Conservation (phyloP, 2,113 vertebrate genomes). For the Plecotus auritus region DNA sequence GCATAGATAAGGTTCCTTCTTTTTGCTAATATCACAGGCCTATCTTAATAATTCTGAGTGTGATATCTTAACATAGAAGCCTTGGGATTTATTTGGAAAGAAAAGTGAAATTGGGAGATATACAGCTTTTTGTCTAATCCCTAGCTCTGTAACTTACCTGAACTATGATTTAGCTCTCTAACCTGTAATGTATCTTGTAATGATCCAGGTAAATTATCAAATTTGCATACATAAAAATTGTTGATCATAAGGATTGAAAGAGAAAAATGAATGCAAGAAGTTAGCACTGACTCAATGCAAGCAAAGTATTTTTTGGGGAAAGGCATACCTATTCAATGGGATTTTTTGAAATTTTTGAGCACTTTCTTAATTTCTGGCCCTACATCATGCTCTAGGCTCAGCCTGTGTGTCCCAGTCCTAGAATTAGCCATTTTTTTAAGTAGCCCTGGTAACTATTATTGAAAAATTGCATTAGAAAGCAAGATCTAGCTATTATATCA, state of each 20-base stretch:
- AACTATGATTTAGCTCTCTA: neutral
- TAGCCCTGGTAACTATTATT: neutral
- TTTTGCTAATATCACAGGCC: neutral
- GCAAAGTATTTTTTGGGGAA: neutral
- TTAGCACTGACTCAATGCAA: neutral
- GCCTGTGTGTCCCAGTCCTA: neutral
- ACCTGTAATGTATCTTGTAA: neutral
- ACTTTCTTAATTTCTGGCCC: neutral
- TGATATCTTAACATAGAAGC: neutral
- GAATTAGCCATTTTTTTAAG: neutral
- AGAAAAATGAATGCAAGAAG: neutral
- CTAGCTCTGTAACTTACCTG: neutral
- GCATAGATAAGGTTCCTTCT: neutral
- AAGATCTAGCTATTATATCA: neutral
- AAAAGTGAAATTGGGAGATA: neutral
- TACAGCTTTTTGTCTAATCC: neutral
- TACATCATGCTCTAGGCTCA: neutral
- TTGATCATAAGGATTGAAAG: neutral
- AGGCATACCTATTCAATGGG: neutral
- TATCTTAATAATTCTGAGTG: neutral
- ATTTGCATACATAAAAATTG: neutral
- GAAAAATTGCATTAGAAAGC: neutral
- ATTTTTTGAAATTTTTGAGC: neutral
- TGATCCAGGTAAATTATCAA: neutral
- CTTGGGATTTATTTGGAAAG: neutral